These are phyloP conservation scores for Hemichromis elongatus DNA, from an alignment of 2,113 vertebrate species.

Conservation along the genomic window DNA sequence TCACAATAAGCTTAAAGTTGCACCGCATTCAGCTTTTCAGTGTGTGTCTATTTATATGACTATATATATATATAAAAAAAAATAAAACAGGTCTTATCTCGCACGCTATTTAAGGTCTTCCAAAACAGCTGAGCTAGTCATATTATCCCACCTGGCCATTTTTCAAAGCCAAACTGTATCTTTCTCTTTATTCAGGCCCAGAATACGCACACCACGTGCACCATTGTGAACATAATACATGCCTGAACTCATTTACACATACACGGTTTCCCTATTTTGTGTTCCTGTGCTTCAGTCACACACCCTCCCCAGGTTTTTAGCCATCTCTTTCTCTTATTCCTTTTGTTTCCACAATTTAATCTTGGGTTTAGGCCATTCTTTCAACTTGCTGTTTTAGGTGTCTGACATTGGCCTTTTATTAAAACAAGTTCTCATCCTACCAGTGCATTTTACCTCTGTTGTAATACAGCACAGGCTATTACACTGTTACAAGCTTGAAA, in stretches of 20 bases:
- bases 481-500: not conserved
- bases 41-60: not conserved
- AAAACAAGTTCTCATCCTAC: not conserved
- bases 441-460: not conserved
- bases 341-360: not conserved
- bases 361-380: not conserved
- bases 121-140: constrained; percentile 72
- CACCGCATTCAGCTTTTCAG: not conserved
- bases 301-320: not conserved
- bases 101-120: constrained; percentile 46
- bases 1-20: not conserved
- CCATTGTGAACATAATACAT: not conserved
- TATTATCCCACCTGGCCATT: constrained; percentile 69
- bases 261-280: not conserved
- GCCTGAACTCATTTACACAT: not conserved
- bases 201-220: not conserved
- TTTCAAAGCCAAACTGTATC: constrained; percentile 64
- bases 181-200: constrained; percentile 55
- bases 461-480: not conserved
- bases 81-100: not conserved
- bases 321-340: not conserved
- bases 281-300: not conserved
- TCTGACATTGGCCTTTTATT: not conserved
- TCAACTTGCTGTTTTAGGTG: not conserved
- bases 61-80: not conserved